Percentiles rank a stretch among this genome's conserved stretches.
These are phyloP conservation scores for Phalacrocorax aristotelis DNA, from an alignment of 2,113 vertebrate species.

Conservation along the genomic window DNA sequence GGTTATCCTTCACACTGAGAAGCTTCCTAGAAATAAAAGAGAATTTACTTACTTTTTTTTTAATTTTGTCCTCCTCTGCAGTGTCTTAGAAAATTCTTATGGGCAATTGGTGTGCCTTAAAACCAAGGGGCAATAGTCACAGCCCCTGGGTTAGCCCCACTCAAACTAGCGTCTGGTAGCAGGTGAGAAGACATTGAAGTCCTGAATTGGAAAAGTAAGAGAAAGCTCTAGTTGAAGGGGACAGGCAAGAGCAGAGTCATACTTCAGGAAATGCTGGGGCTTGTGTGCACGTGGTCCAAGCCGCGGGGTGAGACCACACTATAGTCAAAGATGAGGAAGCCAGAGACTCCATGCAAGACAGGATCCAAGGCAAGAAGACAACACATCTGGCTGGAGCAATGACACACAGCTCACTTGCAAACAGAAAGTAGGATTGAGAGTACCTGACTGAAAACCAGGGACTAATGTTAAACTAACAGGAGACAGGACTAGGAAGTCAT, in stretches of 20 bases:
- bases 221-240: background rate
- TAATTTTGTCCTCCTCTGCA: background rate
- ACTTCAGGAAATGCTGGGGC: background rate
- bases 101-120: background rate
- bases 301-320: fast-evolving
- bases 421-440: background rate
- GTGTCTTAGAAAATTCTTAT: background rate
- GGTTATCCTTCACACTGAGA: background rate
- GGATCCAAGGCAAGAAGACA: background rate
- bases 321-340: background rate
- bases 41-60: background rate
- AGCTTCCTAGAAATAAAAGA: background rate
- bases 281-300: background rate
- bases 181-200: background rate
- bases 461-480: background rate
- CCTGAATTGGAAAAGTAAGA: background rate
- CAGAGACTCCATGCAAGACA: background rate
- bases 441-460: background rate
- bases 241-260: background rate
- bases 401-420: background rate
- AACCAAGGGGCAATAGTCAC: background rate
- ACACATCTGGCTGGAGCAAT: background rate
- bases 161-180: background rate
- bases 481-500: background rate
- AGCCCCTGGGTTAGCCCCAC: background rate